Evolutionary conservation across 2,113 vertebrate species (phyloP).

Genomic region (Charadrius vociferus): DNA sequence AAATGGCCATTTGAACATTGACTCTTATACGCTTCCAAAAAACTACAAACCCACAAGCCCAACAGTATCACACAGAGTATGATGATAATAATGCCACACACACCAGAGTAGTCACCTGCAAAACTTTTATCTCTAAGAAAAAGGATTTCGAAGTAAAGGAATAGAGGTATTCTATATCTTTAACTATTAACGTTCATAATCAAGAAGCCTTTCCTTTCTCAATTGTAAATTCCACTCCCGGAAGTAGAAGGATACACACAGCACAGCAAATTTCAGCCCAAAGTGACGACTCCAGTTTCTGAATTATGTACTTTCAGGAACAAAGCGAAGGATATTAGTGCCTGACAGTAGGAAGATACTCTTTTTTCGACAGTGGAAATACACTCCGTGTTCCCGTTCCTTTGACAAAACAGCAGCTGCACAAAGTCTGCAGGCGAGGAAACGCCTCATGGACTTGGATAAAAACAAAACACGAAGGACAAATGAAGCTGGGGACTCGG

Average conservation of each 20-base stretch:
- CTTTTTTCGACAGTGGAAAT: neutral
- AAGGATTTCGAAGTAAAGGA: neutral
- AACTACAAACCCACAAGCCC: neutral
- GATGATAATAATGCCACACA: neutral
- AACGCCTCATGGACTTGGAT: neutral
- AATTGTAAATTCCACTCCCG: neutral
- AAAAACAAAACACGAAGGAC: neutral
- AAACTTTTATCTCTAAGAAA: neutral
- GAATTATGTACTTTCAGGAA: neutral
- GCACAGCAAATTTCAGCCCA: neutral
- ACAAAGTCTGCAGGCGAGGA: neutral
- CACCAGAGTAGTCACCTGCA: neutral
- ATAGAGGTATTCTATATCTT: neutral
- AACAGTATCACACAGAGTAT: fast-evolving
- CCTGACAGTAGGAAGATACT: neutral
- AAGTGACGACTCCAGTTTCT: neutral
- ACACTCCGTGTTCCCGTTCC: neutral
- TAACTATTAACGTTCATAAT: neutral
- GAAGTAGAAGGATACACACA: neutral
- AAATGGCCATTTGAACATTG: neutral
- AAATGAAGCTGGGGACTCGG: neutral
- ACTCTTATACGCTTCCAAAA: neutral
- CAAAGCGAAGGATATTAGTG: neutral
- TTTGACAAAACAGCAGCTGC: neutral
- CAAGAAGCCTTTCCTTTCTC: neutral